Percentiles rank a stretch among this genome's conserved stretches.
Evolutionary conservation across 2,888 invertebrate species (phyloP).

Genomic region (Leptopilina drosophilae): DNA sequence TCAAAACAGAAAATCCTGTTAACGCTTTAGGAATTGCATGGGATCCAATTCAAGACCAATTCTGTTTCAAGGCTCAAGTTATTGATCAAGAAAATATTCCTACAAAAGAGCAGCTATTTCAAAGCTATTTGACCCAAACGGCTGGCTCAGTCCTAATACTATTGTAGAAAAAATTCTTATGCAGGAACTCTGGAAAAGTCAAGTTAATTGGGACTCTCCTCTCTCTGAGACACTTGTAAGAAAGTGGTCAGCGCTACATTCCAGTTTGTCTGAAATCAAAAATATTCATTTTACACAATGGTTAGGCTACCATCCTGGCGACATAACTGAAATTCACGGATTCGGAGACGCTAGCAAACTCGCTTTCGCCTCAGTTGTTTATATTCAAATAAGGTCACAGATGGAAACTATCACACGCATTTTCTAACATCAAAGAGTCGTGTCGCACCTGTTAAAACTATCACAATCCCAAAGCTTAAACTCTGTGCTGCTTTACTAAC

Average conservation of each 20-base stretch:
- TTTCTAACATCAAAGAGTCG: conserved; percentile 3
- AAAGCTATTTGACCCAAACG: neutral
- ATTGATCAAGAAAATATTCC: neutral
- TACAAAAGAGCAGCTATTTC: neutral
- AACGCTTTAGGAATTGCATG: neutral
- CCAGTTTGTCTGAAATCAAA: neutral
- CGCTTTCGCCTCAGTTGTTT: neutral
- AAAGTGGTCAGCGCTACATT: neutral
- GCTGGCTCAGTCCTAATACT: neutral
- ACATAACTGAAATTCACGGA: neutral
- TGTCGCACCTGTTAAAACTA: neutral
- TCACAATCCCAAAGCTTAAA: neutral
- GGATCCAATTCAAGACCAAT: neutral
- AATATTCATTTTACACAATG: neutral
- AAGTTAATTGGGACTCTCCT: neutral
- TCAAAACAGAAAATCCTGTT: neutral
- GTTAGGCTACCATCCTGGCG: neutral
- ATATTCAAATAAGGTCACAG: neutral
- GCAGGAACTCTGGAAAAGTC: neutral
- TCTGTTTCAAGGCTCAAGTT: neutral
- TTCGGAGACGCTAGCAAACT: neutral
- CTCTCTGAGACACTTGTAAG: neutral
- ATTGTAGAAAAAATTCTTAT: neutral
- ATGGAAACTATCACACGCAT: neutral
- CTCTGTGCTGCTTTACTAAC: neutral